Evolutionary conservation across 2,113 vertebrate genomes (phyloP), one percentile per base, ranked within the genome.

Genomic region (Varanus salvator): DNA sequence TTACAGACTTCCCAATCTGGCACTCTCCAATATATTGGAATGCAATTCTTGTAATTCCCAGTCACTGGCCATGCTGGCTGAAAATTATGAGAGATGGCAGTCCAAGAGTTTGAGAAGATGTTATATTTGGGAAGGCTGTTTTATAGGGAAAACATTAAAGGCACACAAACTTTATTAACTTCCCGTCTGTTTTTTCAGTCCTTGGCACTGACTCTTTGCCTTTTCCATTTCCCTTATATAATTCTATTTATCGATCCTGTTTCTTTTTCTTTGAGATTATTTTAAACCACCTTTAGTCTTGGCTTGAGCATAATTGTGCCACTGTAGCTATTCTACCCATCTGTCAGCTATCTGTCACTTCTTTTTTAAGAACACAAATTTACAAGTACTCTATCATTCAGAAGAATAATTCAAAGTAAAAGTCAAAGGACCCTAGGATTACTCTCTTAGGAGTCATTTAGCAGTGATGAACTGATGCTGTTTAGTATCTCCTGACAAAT

Each of bases 381-480:
- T 25, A 27, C n/a, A 21, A 64, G 60, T 19, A 64, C 54, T 86
- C 87, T 93, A 54, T 90, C 89, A 94, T 87, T 91, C 91, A 88
- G 3, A 54, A n/a, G 50, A 80, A 68, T 83, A 12, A 52, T 87
- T 14, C 75, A 86, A 90, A 75, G n/a, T 52, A 78, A 0, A 85
- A 11, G 25, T 44, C 38, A 44, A 44, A 44, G 38, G 38, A 44
- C 38, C 3, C 38, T 44, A 60, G 57, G 57, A 60, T 60, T 0
- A 87, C 34, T 87, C 57, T 60, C 11, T 92, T 87, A 52, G 87
- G 57, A 54, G 21, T 66, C 21, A 31, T 71, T 71, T 71, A 31
- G 69, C 7, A 31, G 27, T 71, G 69, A 60, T 60, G 74, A 87
- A 64, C 76, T 90, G 31, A 44, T 6, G 38, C 7, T 89, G 17